Percentiles rank a stretch among this genome's conserved stretches.
These are phyloP conservation scores for Glossosoma conforme DNA, from an alignment of 1,140 invertebrate species.

Conservation along the genomic window DNA sequence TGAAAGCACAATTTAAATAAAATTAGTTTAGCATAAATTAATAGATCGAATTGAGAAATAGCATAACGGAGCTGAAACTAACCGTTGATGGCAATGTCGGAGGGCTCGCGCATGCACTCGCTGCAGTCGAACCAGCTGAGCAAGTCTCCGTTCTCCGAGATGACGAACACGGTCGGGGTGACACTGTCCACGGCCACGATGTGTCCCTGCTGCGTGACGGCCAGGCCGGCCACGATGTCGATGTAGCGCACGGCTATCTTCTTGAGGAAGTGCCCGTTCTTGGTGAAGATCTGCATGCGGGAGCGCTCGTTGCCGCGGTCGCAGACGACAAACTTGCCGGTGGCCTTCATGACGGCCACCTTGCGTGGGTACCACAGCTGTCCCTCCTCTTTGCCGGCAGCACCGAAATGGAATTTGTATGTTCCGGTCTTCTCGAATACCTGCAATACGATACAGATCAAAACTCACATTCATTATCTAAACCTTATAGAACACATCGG, in stretches of 20 bases:
- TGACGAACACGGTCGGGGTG: constrained; percentile 92
- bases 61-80: too few relatives aligned
- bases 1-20: too few relatives aligned
- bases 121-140: constrained; percentile 95
- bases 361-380: constrained; percentile 96
- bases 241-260: constrained; percentile 91
- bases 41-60: too few relatives aligned
- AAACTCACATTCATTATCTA: neutral
- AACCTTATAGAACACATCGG: neutral
- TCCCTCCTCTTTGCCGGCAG: constrained; percentile 88
- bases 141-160: constrained; percentile 84
- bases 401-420: constrained; percentile 86
- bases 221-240: constrained; percentile 94
- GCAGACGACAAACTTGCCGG: constrained; percentile 90
- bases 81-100: constrained; percentile 92
- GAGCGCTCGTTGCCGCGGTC: constrained; percentile 94
- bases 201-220: constrained; percentile 82
- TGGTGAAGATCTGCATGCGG: constrained; percentile 93
- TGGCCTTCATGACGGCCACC: constrained; percentile 84
- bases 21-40: too few relatives aligned
- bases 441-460: constrained; percentile 44
- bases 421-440: constrained; percentile 86
- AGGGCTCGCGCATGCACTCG: constrained; percentile 94
- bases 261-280: constrained; percentile 82
- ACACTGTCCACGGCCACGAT: constrained; percentile 97